phyloP scores from a whole-genome alignment of 2,113 vertebrate genomes.

The Micromys minutus region DNA sequence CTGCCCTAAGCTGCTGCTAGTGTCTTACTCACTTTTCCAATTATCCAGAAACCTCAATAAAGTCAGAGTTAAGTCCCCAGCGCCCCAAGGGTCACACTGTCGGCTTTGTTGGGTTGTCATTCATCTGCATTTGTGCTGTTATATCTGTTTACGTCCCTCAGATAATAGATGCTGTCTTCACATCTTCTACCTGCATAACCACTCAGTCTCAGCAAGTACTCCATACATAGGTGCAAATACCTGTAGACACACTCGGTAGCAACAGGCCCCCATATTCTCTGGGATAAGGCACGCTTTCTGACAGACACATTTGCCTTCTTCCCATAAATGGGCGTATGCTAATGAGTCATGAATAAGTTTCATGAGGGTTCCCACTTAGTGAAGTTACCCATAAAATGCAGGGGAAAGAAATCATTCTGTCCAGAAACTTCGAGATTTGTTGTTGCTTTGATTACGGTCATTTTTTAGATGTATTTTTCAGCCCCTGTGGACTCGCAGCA shows the following conservation, averaged over 20 bases:
- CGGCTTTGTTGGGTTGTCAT: not conserved
- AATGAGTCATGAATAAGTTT: not conserved
- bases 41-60: not conserved
- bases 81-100: not conserved
- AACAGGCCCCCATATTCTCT: not conserved
- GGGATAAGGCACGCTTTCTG: not conserved
- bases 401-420: not conserved
- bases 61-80: not conserved
- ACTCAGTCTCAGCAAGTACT: not conserved
- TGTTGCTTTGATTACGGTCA: not conserved
- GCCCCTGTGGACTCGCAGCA: not conserved
- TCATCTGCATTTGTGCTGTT: not conserved
- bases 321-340: not conserved
- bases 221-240: not conserved
- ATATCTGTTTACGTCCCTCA: not conserved
- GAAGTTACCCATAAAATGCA: not conserved
- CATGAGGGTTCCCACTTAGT: not conserved
- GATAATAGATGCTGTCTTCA: not conserved
- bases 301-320: not conserved
- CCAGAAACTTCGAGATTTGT: not conserved
- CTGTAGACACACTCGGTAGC: not conserved
- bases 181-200: not conserved
- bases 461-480: not conserved
- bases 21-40: not conserved
- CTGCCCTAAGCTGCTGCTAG: not conserved